Conservation (phyloP, 2,888 invertebrate species). For the Dromius quadrimaculatus region DNA sequence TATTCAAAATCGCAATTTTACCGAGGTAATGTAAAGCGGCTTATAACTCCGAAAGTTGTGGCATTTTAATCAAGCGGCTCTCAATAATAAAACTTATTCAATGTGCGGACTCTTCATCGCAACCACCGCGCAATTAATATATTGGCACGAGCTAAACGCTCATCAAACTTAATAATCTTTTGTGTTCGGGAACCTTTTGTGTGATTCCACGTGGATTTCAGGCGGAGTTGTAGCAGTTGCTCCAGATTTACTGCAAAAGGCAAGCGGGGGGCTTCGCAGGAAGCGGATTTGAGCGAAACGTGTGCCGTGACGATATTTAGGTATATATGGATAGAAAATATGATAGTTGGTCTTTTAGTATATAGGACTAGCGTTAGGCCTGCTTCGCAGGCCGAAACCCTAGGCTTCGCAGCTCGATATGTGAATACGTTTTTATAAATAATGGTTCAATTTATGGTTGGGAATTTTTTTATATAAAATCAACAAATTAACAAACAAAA, state of each 20-base stretch:
- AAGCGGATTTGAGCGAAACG: no score
- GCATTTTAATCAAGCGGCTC: constrained; percentile 55
- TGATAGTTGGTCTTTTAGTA: no score
- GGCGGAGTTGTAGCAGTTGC: background rate
- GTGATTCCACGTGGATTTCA: constrained; percentile 52
- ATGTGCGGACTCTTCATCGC: constrained; percentile 12
- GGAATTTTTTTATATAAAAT: no score
- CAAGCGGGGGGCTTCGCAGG: no score
- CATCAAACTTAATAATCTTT: constrained; percentile 68
- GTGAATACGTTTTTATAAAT: no score
- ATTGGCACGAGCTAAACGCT: constrained; percentile 61
- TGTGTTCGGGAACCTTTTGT: constrained; percentile 65
- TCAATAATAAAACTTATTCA: constrained; percentile 46
- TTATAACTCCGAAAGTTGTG: constrained; percentile 57
- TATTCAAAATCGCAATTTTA: constrained; percentile 62
- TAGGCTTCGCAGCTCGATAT: no score
- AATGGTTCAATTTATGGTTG: no score
- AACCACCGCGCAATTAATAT: constrained; percentile 59
- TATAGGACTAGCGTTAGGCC: no score
- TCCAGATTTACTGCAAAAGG: constrained; percentile 11
- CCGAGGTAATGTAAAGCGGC: constrained; percentile 63
- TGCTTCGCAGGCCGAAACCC: no score
- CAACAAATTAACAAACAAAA: no score
- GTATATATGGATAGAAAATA: no score
- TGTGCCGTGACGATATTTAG: no score